A percentile compares a stretch with the other conserved stretches of the same genome.
Evolutionary conservation across 1,140 invertebrate species (phyloP).

Genomic region (Stenopsyche tienmushanensis): DNA sequence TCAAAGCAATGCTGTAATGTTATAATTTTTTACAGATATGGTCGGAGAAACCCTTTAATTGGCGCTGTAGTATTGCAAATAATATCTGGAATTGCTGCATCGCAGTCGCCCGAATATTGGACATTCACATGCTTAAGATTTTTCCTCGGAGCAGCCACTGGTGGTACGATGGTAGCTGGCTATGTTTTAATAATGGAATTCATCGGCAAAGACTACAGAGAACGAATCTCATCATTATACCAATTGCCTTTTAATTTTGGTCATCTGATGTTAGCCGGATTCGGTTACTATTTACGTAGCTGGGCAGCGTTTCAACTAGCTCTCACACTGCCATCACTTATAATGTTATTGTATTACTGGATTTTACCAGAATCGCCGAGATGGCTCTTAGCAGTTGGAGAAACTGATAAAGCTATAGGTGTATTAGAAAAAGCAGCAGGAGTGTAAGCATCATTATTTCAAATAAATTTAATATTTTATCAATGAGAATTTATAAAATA

Average conservation of each 20-base stretch:
- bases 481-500: too few relatives aligned
- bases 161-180: conserved; percentile 64
- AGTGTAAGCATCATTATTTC: conserved; percentile 46
- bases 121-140: conserved; percentile 63
- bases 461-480: too few relatives aligned
- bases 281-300: conserved; percentile 58
- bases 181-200: conserved; percentile 61
- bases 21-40: conserved; percentile 58
- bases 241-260: conserved; percentile 62
- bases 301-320: conserved; percentile 59
- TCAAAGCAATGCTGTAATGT: not conserved
- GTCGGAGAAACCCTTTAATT: conserved; percentile 61
- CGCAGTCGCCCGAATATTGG: conserved; percentile 62
- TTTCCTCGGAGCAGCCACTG: conserved; percentile 60
- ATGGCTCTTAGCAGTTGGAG: conserved; percentile 64
- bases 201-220: conserved; percentile 58
- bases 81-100: conserved; percentile 57
- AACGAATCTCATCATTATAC: conserved; percentile 62
- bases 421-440: conserved; percentile 60
- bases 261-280: conserved; percentile 55
- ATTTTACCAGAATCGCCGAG: conserved; percentile 69
- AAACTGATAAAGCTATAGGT: conserved; percentile 59
- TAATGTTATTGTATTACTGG: conserved; percentile 59
- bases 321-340: conserved; percentile 55
- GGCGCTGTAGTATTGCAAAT: conserved; percentile 62